A percentile compares a stretch with the other conserved stretches of the same genome.
phyloP scores from a whole-genome alignment of 2,113 vertebrate species.

The Romanogobio albipinnatus region DNA sequence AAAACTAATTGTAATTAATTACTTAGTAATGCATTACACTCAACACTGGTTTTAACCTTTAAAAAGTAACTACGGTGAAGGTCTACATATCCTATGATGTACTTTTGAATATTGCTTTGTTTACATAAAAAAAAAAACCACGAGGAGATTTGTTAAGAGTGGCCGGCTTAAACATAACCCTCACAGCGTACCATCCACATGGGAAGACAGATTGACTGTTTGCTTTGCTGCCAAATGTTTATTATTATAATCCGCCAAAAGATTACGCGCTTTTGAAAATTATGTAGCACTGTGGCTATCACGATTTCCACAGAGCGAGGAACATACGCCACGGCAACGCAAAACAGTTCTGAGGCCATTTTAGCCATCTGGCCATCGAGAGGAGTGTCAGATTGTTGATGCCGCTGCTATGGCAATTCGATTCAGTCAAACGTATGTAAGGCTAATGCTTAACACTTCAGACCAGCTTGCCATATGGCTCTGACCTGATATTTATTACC shows the following conservation, averaged over 20 bases:
- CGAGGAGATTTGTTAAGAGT: conserved; percentile 38
- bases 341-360: conserved; percentile 57
- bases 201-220: conserved; percentile 56
- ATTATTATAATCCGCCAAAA: conserved; percentile 56
- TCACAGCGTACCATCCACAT: conserved; percentile 8
- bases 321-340: conserved; percentile 57
- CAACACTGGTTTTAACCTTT: too few relatives aligned
- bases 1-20: too few relatives aligned
- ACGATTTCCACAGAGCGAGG: conserved; percentile 29
- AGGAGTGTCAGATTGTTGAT: conserved; percentile 52
- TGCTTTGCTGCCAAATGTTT: conserved; percentile 54
- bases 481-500: conserved; percentile 25
- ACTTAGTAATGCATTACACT: too few relatives aligned
- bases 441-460: conserved; percentile 41
- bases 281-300: conserved; percentile 45
- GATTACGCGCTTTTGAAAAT: conserved; percentile 51
- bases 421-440: conserved; percentile 42
- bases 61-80: not conserved
- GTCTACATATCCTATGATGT: not conserved
- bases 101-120: conserved; percentile 27
- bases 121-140: not conserved
- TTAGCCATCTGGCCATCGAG: conserved; percentile 65
- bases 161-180: conserved; percentile 28
- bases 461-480: conserved; percentile 55
- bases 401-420: conserved; percentile 39